Percentiles rank a stretch among this genome's conserved stretches.
Evolutionary conservation across 2,888 invertebrate species (phyloP).

Genomic region (Mythimna ferrago): DNA sequence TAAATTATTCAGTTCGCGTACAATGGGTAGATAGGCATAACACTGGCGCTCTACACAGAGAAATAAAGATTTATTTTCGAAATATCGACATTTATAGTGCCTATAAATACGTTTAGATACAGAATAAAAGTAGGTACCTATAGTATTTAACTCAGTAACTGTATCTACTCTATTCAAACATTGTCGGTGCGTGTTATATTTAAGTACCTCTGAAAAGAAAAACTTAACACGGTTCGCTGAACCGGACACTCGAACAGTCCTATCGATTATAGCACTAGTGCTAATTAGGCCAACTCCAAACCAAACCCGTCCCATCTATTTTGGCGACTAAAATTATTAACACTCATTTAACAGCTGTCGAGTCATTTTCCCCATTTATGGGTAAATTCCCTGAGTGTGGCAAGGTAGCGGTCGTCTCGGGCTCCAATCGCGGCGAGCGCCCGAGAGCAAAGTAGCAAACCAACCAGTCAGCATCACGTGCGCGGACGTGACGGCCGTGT

Average conservation of each 20-base stretch:
- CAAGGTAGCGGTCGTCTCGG: slow-evolving; percentile 78
- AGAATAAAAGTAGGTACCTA: slow-evolving; percentile 11
- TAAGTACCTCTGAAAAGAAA: not conserved
- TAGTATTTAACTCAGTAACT: slow-evolving; percentile 17
- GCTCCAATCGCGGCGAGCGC: slow-evolving; percentile 76
- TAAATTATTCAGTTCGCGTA: slow-evolving; percentile 64
- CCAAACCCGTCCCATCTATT: not conserved
- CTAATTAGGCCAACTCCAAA: slow-evolving; percentile 42
- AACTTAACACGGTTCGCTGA: slow-evolving; percentile 28
- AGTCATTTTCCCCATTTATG: slow-evolving; percentile 66
- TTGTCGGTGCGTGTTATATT: not conserved
- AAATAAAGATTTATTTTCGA: slow-evolving; percentile 58
- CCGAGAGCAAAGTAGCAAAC: slow-evolving; percentile 73
- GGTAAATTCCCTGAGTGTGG: slow-evolving; percentile 75
- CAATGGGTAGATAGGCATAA: slow-evolving; percentile 50
- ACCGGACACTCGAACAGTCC: slow-evolving; percentile 21
- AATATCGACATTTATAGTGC: slow-evolving; percentile 47
- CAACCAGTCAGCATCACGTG: slow-evolving; percentile 89
- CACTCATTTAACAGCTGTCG: slow-evolving; percentile 23
- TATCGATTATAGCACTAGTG: slow-evolving; percentile 40
- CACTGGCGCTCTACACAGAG: slow-evolving; percentile 32
- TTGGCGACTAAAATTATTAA: slow-evolving; percentile 19
- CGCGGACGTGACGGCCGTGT: slow-evolving; percentile 81
- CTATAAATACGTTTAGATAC: slow-evolving; percentile 27
- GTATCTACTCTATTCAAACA: slow-evolving; percentile 1